These are phyloP conservation scores for Crax fasciolata DNA, from an alignment of 2,797 vertebrate genomes.

Conservation along the genomic window DNA sequence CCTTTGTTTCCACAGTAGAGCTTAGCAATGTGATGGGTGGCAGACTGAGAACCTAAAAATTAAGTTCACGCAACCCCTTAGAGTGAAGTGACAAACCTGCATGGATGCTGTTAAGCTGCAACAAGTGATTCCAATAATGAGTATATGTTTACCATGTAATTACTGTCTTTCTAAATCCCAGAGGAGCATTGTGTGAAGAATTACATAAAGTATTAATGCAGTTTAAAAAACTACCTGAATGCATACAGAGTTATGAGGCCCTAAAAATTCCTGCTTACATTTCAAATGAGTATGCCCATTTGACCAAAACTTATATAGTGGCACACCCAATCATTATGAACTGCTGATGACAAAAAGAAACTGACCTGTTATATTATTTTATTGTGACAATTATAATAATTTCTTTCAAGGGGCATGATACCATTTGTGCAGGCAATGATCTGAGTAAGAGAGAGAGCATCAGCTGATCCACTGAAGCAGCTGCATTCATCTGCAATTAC, in stretches of 20 bases:
- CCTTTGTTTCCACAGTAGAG: neutral
- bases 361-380: neutral
- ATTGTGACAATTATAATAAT: neutral
- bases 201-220: neutral
- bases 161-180: slow-evolving; percentile 46
- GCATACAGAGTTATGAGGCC: neutral
- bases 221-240: neutral
- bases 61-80: neutral
- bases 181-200: neutral
- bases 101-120: slow-evolving; percentile 10
- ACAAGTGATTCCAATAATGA: slow-evolving; percentile 47
- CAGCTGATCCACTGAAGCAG: neutral
- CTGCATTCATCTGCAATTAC: neutral
- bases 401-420: neutral
- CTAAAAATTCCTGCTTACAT: slow-evolving; percentile 26
- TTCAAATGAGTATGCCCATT: neutral
- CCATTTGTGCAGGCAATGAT: neutral
- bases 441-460: neutral
- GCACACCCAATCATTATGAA: neutral
- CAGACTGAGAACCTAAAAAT: neutral
- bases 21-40: neutral
- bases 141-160: slow-evolving; percentile 38
- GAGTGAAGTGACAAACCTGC: slow-evolving; percentile 15
- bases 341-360: slow-evolving; percentile 8
- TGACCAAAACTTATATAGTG: neutral